Evolutionary conservation across 2,113 vertebrate species (phyloP).

Genomic region (Oreochromis tanganicae): DNA sequence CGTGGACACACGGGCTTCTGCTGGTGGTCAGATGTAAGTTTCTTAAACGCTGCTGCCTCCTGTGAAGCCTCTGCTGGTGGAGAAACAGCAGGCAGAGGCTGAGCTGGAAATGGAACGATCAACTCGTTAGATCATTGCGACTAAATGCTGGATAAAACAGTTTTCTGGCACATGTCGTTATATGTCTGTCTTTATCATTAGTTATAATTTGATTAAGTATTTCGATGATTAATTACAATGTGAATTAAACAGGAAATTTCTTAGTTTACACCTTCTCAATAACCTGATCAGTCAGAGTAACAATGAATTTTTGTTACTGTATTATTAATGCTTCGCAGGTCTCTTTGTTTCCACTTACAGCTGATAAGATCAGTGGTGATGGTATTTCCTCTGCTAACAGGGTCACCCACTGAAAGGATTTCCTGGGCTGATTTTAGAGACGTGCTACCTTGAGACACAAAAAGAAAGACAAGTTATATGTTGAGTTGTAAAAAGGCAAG

Average conservation of each 20-base stretch:
- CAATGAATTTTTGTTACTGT: not conserved
- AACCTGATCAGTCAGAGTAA: not conserved
- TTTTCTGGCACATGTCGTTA: not conserved
- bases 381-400: slow-evolving; percentile 34
- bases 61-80: not conserved
- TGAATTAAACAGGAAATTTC: not conserved
- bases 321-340: not conserved
- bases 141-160: not conserved
- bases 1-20: slow-evolving; percentile 1
- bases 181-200: not conserved
- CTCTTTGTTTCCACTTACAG: slow-evolving; percentile 44
- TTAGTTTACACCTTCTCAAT: not conserved
- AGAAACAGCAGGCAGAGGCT: slow-evolving; percentile 17
- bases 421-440: slow-evolving; percentile 18
- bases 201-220: not conserved
- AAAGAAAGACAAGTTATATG: not conserved
- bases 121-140: not conserved
- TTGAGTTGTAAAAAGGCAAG: not conserved
- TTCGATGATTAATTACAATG: not conserved
- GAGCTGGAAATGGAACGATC: slow-evolving; percentile 24
- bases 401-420: slow-evolving; percentile 4
- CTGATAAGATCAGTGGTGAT: slow-evolving; percentile 30
- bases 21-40: not conserved
- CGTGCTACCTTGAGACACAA: slow-evolving; percentile 8
- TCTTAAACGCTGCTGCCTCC: not conserved